Conservation (phyloP, 2,888 invertebrate species). For the Aphidius colemani region DNA sequence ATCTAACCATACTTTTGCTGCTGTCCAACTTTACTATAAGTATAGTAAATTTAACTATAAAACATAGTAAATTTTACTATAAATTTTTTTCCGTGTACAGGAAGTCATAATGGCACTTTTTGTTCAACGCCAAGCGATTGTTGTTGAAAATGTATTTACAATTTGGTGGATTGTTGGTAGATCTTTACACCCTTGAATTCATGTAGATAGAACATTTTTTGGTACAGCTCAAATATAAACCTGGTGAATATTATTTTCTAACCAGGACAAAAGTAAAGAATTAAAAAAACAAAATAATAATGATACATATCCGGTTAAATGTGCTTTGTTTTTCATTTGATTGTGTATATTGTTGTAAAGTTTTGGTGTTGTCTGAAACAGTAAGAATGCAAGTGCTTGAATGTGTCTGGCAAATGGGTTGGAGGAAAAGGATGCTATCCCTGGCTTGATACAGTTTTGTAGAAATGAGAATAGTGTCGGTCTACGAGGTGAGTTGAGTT, state of each 20-base stretch:
- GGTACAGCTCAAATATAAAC: too few species aligned
- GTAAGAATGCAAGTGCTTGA: constrained; percentile 23
- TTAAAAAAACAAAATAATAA: neutral
- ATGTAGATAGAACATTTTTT: too few species aligned
- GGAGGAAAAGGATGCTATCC: too few species aligned
- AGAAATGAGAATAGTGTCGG: constrained; percentile 60
- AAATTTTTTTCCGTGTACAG: neutral
- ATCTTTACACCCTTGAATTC: neutral
- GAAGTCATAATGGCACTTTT: constrained; percentile 8
- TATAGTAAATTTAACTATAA: too few species aligned
- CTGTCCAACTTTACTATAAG: too few species aligned
- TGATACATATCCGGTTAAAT: constrained; percentile 25
- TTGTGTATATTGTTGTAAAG: constrained; percentile 2
- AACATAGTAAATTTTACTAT: too few species aligned
- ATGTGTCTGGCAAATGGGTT: constrained; percentile 18
- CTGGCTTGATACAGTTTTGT: constrained; percentile 36
- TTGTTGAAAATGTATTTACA: neutral
- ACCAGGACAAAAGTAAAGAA: neutral
- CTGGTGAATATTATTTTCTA: neutral
- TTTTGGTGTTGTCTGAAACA: constrained; percentile 26
- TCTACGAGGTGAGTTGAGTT: constrained; percentile 58
- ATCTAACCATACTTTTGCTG: too few species aligned
- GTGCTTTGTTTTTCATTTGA: constrained; percentile 10
- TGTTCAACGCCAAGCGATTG: neutral
- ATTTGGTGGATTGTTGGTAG: neutral